These are phyloP conservation scores for Mungos mungo DNA, from an alignment of 2,113 vertebrate species.

Conservation along the genomic window DNA sequence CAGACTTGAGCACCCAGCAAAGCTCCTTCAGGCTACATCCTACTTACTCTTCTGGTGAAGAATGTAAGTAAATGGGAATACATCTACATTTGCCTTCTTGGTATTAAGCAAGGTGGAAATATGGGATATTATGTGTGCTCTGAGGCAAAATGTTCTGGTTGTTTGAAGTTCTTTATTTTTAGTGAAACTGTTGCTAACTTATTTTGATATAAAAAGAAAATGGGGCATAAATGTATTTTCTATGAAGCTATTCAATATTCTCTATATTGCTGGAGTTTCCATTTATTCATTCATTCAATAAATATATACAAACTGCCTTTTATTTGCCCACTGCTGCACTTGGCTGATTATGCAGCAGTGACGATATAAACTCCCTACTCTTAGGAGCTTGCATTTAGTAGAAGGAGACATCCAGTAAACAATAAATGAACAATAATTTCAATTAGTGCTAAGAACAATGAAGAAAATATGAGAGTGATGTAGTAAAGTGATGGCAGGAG, in stretches of 20 bases:
- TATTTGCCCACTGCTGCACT: neutral
- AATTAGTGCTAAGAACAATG: neutral
- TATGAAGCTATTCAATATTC: neutral
- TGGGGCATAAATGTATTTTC: neutral
- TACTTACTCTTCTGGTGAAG: slow-evolving; percentile 54
- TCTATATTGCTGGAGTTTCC: neutral
- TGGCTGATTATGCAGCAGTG: neutral
- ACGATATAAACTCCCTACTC: neutral
- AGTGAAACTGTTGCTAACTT: neutral
- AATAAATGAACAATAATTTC: slow-evolving; percentile 7
- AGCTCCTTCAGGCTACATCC: slow-evolving; percentile 70
- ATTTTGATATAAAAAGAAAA: slow-evolving; percentile 28
- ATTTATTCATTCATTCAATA: neutral
- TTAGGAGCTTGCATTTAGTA: neutral
- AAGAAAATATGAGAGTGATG: neutral
- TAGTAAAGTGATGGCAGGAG: neutral
- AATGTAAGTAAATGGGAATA: slow-evolving; percentile 63
- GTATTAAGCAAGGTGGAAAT: neutral
- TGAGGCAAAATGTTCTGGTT: neutral
- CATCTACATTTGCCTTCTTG: neutral
- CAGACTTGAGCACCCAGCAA: slow-evolving; percentile 62
- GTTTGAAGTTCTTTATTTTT: neutral
- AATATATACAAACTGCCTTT: neutral
- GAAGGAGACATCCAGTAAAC: neutral
- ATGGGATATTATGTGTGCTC: neutral